These are phyloP conservation scores for Meta bourneti DNA, from an alignment of 2,888 invertebrate genomes.

Conservation along the genomic window DNA sequence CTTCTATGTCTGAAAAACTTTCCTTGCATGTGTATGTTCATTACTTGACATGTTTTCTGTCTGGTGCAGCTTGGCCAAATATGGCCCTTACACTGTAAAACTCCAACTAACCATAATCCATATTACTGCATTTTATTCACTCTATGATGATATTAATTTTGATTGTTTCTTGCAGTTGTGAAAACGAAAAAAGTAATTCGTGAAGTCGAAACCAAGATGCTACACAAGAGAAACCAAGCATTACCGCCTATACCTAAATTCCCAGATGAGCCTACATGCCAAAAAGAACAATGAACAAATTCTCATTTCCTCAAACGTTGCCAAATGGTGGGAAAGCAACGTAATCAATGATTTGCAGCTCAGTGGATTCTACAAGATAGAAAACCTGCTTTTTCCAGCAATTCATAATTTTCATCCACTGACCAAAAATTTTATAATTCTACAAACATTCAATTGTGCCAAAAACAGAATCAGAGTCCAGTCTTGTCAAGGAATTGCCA, in stretches of 20 bases:
- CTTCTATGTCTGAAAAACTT: no score
- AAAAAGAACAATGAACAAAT: slow-evolving; percentile 30
- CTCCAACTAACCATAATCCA: no score
- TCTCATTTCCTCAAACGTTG: not conserved
- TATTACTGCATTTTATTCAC: no score
- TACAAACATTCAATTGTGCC: not conserved
- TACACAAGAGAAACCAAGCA: slow-evolving; percentile 37
- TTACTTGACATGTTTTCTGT: no score
- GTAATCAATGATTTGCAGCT: no score
- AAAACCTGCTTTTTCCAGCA: not conserved
- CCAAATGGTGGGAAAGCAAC: not conserved
- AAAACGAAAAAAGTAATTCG: slow-evolving; percentile 64
- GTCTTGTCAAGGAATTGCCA: not conserved
- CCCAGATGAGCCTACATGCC: slow-evolving; percentile 26
- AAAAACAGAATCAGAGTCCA: not conserved
- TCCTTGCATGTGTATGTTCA: no score
- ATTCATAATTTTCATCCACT: not conserved
- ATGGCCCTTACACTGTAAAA: no score
- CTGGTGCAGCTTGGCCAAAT: no score
- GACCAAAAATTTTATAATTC: not conserved
- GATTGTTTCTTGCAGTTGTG: slow-evolving; percentile 38
- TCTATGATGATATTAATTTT: no score
- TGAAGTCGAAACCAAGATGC: slow-evolving; percentile 48
- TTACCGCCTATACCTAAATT: slow-evolving; percentile 45
- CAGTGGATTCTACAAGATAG: not conserved